Percentiles rank a stretch among this genome's conserved stretches.
These are phyloP conservation scores for Myrmecobius fasciatus DNA, from an alignment of 2,113 vertebrate genomes.

Conservation along the genomic window DNA sequence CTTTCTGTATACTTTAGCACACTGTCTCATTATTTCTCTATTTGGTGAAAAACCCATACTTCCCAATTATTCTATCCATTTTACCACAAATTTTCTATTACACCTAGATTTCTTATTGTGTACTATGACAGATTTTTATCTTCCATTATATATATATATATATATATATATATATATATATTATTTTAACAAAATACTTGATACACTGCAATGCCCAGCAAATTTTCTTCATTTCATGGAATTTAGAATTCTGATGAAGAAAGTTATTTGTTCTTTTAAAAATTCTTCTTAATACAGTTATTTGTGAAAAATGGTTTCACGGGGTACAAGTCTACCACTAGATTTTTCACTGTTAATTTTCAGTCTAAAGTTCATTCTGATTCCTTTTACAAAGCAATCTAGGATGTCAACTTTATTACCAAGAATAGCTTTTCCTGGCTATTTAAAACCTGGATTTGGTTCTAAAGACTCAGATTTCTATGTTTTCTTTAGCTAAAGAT, in stretches of 20 bases:
- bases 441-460: not conserved
- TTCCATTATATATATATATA: not conserved
- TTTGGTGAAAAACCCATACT: not conserved
- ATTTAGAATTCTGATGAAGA: slow-evolving; percentile 13
- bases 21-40: not conserved
- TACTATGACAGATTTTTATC: not conserved
- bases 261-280: not conserved
- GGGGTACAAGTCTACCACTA: not conserved
- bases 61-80: not conserved
- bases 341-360: slow-evolving; percentile 2
- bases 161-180: not conserved
- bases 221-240: slow-evolving; percentile 36
- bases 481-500: slow-evolving; percentile 39
- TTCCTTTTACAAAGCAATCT: slow-evolving; percentile 15
- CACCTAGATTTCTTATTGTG: not conserved
- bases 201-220: not conserved
- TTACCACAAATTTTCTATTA: not conserved
- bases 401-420: not conserved
- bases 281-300: slow-evolving; percentile 17
- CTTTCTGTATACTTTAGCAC: not conserved
- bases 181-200: slow-evolving; percentile 13
- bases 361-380: not conserved
- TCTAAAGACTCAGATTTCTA: slow-evolving; percentile 27
- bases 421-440: slow-evolving; percentile 16
- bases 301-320: slow-evolving; percentile 37